Conservation (phyloP, 2,113 vertebrate genomes). For the Galbula dea region DNA sequence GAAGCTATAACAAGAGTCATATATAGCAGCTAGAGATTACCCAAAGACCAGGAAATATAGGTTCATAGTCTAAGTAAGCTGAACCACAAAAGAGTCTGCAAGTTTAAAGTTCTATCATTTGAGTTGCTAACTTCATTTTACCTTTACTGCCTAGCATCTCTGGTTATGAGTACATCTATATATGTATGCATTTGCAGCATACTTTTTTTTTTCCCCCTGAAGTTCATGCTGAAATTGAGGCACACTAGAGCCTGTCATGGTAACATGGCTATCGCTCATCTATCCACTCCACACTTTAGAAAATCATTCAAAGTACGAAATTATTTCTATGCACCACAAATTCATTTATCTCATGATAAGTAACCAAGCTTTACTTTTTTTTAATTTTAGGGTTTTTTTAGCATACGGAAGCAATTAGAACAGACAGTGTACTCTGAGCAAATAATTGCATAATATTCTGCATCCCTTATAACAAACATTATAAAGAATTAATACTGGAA, state of each 20-base stretch:
- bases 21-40: neutral
- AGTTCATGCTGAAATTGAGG: neutral
- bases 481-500: neutral
- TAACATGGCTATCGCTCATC: neutral
- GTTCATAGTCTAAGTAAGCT: neutral
- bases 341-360: neutral
- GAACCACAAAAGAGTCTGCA: neutral
- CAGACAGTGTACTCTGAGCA: neutral
- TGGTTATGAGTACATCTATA: neutral
- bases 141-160: neutral
- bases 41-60: neutral
- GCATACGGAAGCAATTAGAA: neutral
- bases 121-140: neutral
- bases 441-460: neutral
- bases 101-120: neutral
- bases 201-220: neutral
- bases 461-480: neutral
- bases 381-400: no score
- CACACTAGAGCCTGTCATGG: neutral
- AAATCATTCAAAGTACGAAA: neutral
- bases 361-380: neutral
- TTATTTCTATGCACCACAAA: neutral
- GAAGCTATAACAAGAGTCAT: neutral
- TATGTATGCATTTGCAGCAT: neutral
- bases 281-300: neutral